Conservation (phyloP, 2,113 vertebrate genomes). For the Nipponia nippon region DNA sequence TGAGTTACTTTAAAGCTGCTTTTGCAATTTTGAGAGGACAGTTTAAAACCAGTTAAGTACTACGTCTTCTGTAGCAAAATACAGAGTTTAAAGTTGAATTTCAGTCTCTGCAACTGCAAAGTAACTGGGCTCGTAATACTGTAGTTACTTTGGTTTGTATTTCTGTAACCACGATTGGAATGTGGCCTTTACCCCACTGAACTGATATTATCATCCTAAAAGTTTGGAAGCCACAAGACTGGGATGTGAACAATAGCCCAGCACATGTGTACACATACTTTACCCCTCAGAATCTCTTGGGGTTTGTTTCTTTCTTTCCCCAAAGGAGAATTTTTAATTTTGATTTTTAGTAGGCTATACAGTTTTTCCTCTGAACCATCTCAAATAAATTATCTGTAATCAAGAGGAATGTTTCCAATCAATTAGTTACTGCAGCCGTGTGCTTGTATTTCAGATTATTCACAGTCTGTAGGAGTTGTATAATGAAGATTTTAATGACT, state of each 20-base stretch:
- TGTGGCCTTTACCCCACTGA: constrained; percentile 9
- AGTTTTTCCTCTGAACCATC: constrained; percentile 9
- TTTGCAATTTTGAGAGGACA: neutral
- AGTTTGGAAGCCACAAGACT: constrained; percentile 13
- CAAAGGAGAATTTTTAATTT: neutral
- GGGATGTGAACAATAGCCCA: constrained; percentile 32
- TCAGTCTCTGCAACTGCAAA: neutral
- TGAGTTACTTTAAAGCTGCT: neutral
- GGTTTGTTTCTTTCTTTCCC: constrained; percentile 24
- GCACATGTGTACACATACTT: neutral
- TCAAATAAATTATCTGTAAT: constrained; percentile 42
- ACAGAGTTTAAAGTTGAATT: neutral
- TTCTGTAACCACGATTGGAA: constrained; percentile 31
- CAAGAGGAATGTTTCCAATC: constrained; percentile 53
- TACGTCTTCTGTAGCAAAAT: neutral
- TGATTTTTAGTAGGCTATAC: neutral
- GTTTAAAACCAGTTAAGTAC: neutral
- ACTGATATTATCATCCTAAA: constrained; percentile 20
- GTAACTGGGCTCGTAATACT: neutral
- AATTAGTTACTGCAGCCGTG: constrained; percentile 34
- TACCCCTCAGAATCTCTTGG: neutral
- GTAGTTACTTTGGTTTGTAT: constrained; percentile 3
- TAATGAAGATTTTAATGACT: constrained; percentile 56
- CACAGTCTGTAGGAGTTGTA: constrained; percentile 41
- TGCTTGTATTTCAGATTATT: constrained; percentile 65